Base-by-base conservation (phyloP, 2,888 invertebrate genomes). In the Andrena camellia region DNA sequence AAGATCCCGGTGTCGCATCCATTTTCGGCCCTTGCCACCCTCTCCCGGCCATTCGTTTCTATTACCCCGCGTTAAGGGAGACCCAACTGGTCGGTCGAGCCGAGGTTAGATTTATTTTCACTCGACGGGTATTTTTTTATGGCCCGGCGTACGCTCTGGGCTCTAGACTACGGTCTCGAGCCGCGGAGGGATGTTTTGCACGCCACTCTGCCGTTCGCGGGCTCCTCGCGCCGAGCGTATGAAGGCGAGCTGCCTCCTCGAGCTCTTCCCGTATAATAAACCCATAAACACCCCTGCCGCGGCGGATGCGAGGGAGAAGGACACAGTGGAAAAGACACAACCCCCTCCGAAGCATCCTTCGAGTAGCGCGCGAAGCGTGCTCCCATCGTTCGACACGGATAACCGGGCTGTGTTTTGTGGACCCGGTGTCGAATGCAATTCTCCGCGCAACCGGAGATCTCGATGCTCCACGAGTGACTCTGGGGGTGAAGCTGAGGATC, bases 21-120 rank as follows among this genome's bases (percentile, higher is more conserved):
- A 83, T 84, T 69, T 48, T 54, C 74, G 64, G 33, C 33, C 71
- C 72, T 20, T 33, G 20, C 67, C 70, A 13, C 60, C 71, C 64
- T 35, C 78, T 54, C 69, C 33, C 63, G 64, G 76, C 84, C 84
- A 89, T 89, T 89, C 89, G 86, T 89, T 89, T 89, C 89, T 89
- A 89, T 89, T 89, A 89, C 81, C 81, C 76, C 86, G 78, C 86
- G 88, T 85, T 88, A 86, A 89, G 88, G 88, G 88, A 79, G 77
- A 83, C 75, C 64, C 87, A 76, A 77, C 86, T n/a, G 88, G 91
- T 90, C 91, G 87, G 80, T 67, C 73, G 87, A 78, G 78, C 75
- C 83, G 88, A 82, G 89, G 91, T 92, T 92, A 92, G 93, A 94
- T 94, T 94, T 93, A 94, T 94, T 94, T 94, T 93, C 93, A 93